Evolutionary conservation across 2,113 vertebrate species (phyloP).

Genomic region (Merops nubicus): DNA sequence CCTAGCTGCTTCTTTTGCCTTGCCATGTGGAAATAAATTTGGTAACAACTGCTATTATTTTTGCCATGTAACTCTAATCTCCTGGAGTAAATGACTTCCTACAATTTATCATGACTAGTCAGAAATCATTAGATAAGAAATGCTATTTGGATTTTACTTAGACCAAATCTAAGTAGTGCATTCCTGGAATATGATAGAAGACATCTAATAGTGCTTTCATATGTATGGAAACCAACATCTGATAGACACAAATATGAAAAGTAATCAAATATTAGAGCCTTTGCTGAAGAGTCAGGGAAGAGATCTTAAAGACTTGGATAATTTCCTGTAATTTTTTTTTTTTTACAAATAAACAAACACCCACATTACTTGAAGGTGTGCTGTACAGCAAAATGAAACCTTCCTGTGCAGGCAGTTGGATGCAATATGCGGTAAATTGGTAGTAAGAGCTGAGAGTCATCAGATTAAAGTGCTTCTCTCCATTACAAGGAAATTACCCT

Average conservation of each 20-base stretch:
- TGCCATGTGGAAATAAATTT: neutral
- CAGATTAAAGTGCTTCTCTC: neutral
- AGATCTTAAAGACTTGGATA: neutral
- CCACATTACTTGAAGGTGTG: neutral
- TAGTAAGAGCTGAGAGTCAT: neutral
- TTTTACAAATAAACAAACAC: neutral
- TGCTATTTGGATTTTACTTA: neutral
- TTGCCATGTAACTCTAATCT: neutral
- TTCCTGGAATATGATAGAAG: neutral
- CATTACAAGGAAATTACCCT: neutral
- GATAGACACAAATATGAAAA: neutral
- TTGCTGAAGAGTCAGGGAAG: neutral
- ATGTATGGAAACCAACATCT: neutral
- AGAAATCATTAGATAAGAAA: neutral
- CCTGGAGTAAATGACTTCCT: neutral
- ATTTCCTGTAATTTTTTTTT: neutral
- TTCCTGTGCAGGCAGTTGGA: neutral
- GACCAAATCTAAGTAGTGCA: neutral
- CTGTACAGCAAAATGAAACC: neutral
- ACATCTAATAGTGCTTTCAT: neutral
- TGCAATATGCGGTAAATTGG: neutral
- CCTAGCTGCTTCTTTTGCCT: neutral
- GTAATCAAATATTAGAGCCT: neutral
- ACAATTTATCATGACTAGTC: neutral
- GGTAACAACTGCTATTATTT: neutral